phyloP scores from a whole-genome alignment of 2,797 vertebrate species.

The Cynodonichthys magdalenae region DNA sequence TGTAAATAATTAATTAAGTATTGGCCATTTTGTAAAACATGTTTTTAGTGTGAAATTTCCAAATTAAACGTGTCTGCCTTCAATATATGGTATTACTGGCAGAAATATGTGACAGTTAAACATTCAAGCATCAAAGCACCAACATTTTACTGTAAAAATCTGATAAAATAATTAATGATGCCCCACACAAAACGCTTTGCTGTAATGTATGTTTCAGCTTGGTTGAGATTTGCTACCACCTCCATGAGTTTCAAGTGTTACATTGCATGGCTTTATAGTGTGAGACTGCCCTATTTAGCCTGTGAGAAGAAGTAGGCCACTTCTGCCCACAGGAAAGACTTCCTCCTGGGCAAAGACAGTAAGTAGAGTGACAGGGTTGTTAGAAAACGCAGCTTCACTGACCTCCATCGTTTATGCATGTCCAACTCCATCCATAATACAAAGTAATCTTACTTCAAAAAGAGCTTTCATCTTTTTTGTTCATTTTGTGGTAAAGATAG shows the following conservation, averaged over 20 bases:
- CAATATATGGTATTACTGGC: no score
- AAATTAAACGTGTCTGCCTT: no score
- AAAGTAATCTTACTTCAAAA: slow-evolving; percentile 9
- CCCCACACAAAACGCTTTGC: slow-evolving; percentile 55
- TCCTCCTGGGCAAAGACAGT: slow-evolving; percentile 15
- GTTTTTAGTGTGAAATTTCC: no score
- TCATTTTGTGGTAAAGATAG: no score
- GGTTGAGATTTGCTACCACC: slow-evolving; percentile 53
- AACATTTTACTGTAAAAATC: not conserved
- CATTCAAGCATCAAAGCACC: not conserved
- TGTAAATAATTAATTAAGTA: no score
- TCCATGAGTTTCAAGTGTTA: slow-evolving; percentile 28
- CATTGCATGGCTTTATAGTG: slow-evolving; percentile 31
- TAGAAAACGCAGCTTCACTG: slow-evolving; percentile 27
- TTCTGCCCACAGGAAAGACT: slow-evolving; percentile 21
- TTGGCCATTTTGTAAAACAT: no score
- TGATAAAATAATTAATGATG: slow-evolving; percentile 19
- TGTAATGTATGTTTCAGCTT: slow-evolving; percentile 8
- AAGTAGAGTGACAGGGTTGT: slow-evolving; percentile 14
- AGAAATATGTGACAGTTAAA: not conserved
- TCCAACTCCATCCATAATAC: slow-evolving; percentile 10
- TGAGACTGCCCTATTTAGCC: slow-evolving; percentile 41
- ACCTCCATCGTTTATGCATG: slow-evolving; percentile 21
- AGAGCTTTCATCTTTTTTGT: no score
- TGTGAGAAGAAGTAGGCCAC: slow-evolving; percentile 35